Evolutionary conservation across 2,888 invertebrate genomes (phyloP), one percentile per base, ranked within the genome.

Genomic region (Diaprepes abbreviatus): DNA sequence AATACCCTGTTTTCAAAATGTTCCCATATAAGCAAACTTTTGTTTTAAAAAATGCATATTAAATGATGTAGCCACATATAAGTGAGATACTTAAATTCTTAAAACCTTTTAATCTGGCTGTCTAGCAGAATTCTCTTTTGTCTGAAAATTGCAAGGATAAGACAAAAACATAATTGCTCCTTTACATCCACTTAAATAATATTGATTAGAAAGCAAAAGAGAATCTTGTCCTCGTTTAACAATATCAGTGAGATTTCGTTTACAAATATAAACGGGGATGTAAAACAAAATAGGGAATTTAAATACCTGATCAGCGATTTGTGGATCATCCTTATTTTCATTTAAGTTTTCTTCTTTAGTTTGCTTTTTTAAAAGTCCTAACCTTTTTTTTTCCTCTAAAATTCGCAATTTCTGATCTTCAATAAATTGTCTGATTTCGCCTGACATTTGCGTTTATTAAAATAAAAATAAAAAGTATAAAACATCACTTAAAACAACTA

Each of bases 371-470:
- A 70, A 28, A 33, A 76, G 36, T 38, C 77, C 78, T 60, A 81
- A 75, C 69, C 78, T 76, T 62, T 73, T 74, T 59, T 76, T 78
- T 24, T 81, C 81, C 57, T 76, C 73, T 6, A 68, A 36, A 65
- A 81, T 76, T 38, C 75, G 66, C 12, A 60, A 31, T 58, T 72
- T 79, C 63, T 80, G 78, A 43, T 74, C 64, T 67, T 79, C 74
- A 17, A 80, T 70, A 69, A 81, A 78, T 59, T 76, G 66, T 45
- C 57, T 50, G 64, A 80, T 71, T 59, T 80, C 74, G 9, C 72
- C 75, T 5, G 78, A 75, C 78, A 79, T 79, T 35, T 28, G 7
- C 6, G 21, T 9, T 35, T 10, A 14, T 50, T 45, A 7, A 43
- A 28, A 28, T 5, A 7, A 52, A 9, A 14, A 1, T 35, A 12